These are phyloP conservation scores for Pemphigus obesinymphae DNA, from an alignment of 1,140 invertebrate genomes.

Conservation along the genomic window DNA sequence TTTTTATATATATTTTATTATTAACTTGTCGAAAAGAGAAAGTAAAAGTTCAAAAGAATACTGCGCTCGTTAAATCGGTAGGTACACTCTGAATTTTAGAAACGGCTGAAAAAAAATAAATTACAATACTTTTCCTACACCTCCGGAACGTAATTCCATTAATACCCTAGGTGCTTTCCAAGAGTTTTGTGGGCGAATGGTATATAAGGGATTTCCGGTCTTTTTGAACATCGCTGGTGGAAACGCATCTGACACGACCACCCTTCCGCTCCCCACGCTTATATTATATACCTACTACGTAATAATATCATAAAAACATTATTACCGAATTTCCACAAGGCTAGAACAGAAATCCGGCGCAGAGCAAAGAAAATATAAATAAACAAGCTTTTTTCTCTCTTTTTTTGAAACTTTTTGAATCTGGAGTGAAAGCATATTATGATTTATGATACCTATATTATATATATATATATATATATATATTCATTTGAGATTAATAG, in stretches of 20 bases:
- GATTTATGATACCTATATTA: too few relatives aligned
- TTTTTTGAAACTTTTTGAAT: too few relatives aligned
- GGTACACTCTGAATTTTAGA: not conserved
- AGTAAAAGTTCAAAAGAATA: not conserved
- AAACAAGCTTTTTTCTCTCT: too few relatives aligned
- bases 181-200: not conserved
- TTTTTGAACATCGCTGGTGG: not conserved
- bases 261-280: too few relatives aligned
- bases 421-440: too few relatives aligned
- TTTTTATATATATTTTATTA: too few relatives aligned
- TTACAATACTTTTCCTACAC: not conserved
- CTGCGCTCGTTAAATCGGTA: not conserved
- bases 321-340: not conserved
- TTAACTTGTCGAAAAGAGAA: not conserved
- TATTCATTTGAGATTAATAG: too few relatives aligned
- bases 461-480: too few relatives aligned
- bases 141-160: constrained; percentile 19
- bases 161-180: constrained; percentile 4
- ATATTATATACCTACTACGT: too few relatives aligned
- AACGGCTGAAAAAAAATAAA: not conserved
- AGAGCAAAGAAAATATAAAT: too few relatives aligned
- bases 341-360: not conserved
- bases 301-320: too few relatives aligned
- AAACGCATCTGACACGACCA: not conserved
- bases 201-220: constrained; percentile 9